Evolutionary conservation across 92 coral and sea anemone genomes (phyloP).

Genomic region (Heteractis magnifica): DNA sequence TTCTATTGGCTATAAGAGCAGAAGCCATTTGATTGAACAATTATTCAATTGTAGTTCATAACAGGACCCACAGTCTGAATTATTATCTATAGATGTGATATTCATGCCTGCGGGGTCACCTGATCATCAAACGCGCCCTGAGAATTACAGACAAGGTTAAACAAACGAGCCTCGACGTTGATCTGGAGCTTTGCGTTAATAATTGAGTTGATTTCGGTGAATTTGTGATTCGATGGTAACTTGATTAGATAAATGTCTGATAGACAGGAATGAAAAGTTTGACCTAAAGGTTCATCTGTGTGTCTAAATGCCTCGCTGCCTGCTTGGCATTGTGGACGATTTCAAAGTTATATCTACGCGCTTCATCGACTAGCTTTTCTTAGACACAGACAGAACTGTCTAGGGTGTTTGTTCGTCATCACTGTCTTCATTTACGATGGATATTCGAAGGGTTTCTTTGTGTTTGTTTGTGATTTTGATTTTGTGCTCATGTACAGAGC

Average conservation of each 20-base stretch:
- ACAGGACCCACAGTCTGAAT: background rate
- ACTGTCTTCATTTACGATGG: background rate
- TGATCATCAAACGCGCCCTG: background rate
- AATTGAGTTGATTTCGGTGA: background rate
- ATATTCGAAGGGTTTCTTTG: background rate
- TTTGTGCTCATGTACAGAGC: background rate
- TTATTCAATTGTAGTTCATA: background rate
- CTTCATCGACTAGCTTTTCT: background rate
- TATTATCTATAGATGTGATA: background rate
- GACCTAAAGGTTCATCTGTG: background rate
- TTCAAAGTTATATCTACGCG: background rate
- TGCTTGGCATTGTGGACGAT: background rate
- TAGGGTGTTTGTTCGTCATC: background rate
- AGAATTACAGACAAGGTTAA: background rate
- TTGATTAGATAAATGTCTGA: conserved; percentile 5
- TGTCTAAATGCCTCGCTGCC: background rate
- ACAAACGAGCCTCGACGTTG: background rate
- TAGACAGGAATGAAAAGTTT: background rate
- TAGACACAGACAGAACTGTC: background rate
- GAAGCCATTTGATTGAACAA: background rate
- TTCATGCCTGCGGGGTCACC: background rate
- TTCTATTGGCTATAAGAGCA: too few relatives aligned
- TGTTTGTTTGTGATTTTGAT: background rate
- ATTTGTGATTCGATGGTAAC: background rate
- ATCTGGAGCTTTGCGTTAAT: background rate